These are phyloP conservation scores for Oscheius sp. DNA, from an alignment of 2,888 invertebrate genomes.

Conservation along the genomic window DNA sequence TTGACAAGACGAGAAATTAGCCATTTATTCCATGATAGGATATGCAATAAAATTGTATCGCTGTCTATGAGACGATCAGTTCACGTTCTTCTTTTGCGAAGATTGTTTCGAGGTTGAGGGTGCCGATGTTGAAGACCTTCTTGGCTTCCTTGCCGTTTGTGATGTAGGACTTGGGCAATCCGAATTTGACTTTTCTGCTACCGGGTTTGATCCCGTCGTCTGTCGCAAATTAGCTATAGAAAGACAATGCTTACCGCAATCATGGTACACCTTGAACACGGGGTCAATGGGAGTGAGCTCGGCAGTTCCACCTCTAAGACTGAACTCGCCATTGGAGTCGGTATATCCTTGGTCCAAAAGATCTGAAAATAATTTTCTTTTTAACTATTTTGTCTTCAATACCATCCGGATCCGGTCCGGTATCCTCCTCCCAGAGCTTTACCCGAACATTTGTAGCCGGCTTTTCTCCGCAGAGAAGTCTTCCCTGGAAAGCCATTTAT, in stretches of 20 bases:
- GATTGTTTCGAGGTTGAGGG: constrained; percentile 51
- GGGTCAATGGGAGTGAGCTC: constrained; percentile 62
- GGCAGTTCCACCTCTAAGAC: constrained; percentile 51
- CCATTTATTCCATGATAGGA: no score
- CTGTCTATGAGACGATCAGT: constrained; percentile 40
- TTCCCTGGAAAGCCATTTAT: constrained; percentile 33
- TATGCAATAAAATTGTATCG: neutral
- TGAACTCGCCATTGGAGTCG: constrained; percentile 54
- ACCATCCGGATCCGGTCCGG: constrained; percentile 44
- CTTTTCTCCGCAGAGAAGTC: constrained; percentile 51
- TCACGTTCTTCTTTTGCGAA: constrained; percentile 52
- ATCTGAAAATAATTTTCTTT: no score
- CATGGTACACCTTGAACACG: constrained; percentile 63
- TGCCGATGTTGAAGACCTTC: constrained; percentile 57
- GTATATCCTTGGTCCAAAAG: constrained; percentile 64
- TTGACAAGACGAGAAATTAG: constrained; percentile 12
- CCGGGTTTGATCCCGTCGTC: no score
- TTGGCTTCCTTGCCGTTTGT: constrained; percentile 54
- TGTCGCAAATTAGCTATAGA: no score
- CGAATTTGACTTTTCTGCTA: constrained; percentile 55
- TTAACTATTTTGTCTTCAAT: no score
- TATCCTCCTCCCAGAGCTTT: constrained; percentile 60
- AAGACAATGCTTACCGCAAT: constrained; percentile 63
- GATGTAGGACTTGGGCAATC: constrained; percentile 55
- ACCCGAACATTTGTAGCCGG: constrained; percentile 52